These are phyloP conservation scores for Aphelinus certus DNA, from an alignment of 1,140 invertebrate species.

Conservation along the genomic window DNA sequence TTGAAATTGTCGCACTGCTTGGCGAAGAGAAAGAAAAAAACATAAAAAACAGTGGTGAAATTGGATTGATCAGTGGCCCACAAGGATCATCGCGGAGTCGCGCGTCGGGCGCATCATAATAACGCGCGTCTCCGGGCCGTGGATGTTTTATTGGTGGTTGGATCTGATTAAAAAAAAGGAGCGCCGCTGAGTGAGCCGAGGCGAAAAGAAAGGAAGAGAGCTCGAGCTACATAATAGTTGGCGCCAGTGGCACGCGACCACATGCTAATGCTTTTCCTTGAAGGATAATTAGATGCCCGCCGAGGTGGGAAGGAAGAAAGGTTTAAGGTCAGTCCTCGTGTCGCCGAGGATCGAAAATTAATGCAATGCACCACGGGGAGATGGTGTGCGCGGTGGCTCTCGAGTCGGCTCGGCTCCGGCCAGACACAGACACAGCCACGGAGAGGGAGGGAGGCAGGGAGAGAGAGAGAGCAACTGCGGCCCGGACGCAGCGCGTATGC, in stretches of 20 bases:
- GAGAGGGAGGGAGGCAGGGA: background rate
- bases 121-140: background rate
- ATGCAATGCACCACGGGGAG: slow-evolving; percentile 55
- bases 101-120: slow-evolving; percentile 12
- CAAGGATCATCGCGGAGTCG: no score
- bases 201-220: background rate
- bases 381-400: slow-evolving; percentile 34
- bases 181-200: background rate
- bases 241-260: slow-evolving; percentile 49
- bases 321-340: slow-evolving; percentile 49
- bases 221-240: slow-evolving; percentile 25
- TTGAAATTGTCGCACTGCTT: no score
- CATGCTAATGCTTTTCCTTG: slow-evolving; percentile 49
- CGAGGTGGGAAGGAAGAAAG: slow-evolving; percentile 32
- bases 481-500: slow-evolving; percentile 51
- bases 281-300: slow-evolving; percentile 52
- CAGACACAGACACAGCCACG: slow-evolving; percentile 35
- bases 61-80: no score
- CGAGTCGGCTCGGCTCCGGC: slow-evolving; percentile 9
- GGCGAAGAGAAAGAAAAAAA: no score
- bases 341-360: slow-evolving; percentile 54
- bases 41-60: no score
- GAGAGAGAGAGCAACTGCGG: background rate
- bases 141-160: slow-evolving; percentile 10
- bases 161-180: slow-evolving; percentile 22